These are phyloP conservation scores for Solea senegalensis DNA, from an alignment of 2,113 vertebrate species.

Conservation along the genomic window DNA sequence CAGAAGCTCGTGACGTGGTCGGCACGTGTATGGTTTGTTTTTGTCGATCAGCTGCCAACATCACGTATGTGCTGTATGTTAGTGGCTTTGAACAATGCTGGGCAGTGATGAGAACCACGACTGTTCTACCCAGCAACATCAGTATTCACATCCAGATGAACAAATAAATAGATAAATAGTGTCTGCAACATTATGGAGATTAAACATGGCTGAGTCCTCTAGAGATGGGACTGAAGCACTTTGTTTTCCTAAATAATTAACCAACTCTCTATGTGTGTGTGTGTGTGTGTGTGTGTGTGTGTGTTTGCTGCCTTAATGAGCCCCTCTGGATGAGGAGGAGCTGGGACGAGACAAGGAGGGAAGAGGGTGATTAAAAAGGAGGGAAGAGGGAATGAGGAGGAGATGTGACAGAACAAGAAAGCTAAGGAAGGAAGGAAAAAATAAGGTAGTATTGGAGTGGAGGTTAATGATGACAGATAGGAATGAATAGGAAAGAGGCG, in stretches of 20 bases:
- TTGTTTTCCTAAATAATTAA: conserved; percentile 50
- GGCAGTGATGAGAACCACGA: too few relatives aligned
- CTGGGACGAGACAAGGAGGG: too few relatives aligned
- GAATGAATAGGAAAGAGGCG: not conserved
- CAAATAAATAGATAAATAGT: not conserved
- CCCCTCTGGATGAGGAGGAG: conserved; percentile 10
- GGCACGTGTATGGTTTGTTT: too few relatives aligned
- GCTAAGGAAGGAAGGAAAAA: not conserved
- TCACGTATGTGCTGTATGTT: too few relatives aligned
- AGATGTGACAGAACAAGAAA: not conserved
- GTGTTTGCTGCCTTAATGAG: conserved; percentile 17
- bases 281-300: conserved; percentile 8
- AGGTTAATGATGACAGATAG: not conserved
- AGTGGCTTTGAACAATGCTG: too few relatives aligned
- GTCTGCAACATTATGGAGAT: conserved; percentile 16
- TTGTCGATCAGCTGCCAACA: too few relatives aligned
- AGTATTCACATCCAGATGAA: too few relatives aligned
- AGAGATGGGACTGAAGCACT: conserved; percentile 13
- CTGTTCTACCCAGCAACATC: too few relatives aligned
- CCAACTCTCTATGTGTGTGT: conserved; percentile 1
- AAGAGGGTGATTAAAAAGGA: too few relatives aligned
- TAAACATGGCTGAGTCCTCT: conserved; percentile 6
- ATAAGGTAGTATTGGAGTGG: not conserved
- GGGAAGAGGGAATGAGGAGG: not conserved
- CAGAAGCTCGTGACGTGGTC: too few relatives aligned